Conservation (phyloP, 1,140 invertebrate genomes). For the Caenorhabditis elegans region DNA sequence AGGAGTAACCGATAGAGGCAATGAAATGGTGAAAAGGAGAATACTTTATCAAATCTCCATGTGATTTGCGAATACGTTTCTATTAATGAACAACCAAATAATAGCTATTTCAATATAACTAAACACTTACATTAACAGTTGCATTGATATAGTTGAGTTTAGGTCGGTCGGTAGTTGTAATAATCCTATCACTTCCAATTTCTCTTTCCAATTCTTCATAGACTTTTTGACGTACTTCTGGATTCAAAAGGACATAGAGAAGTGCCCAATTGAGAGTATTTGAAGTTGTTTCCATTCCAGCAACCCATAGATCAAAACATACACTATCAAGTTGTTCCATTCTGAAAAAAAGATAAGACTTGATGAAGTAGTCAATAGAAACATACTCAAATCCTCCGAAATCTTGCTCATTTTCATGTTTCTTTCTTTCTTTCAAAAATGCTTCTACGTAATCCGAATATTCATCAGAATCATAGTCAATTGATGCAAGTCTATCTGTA, state of each 20-base stretch:
- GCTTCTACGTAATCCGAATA: constrained; percentile 8
- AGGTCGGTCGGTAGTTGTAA: background rate
- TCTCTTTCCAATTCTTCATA: background rate
- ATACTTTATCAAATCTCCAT: no score
- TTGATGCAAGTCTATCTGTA: background rate
- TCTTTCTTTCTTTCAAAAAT: constrained; percentile 10
- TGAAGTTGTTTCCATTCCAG: constrained; percentile 45
- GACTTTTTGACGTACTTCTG: constrained; percentile 17
- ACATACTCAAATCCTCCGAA: background rate
- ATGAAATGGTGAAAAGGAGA: no score
- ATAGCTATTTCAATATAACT: no score
- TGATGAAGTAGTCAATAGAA: no score
- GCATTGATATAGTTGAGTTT: constrained; percentile 22
- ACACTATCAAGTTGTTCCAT: constrained; percentile 35
- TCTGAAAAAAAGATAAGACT: background rate
- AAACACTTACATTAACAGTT: background rate
- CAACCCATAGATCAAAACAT: constrained; percentile 37
- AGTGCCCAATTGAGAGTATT: constrained; percentile 39
- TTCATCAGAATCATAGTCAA: constrained; percentile 22
- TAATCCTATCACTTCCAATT: constrained; percentile 30
- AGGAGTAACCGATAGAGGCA: no score
- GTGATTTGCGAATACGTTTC: no score
- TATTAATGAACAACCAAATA: no score
- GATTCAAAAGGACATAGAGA: constrained; percentile 25
- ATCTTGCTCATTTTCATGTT: background rate